A percentile compares a stretch with the other conserved stretches of the same genome.
Conservation (phyloP, 2,797 vertebrate species). For the Xyrichtys novacula region DNA sequence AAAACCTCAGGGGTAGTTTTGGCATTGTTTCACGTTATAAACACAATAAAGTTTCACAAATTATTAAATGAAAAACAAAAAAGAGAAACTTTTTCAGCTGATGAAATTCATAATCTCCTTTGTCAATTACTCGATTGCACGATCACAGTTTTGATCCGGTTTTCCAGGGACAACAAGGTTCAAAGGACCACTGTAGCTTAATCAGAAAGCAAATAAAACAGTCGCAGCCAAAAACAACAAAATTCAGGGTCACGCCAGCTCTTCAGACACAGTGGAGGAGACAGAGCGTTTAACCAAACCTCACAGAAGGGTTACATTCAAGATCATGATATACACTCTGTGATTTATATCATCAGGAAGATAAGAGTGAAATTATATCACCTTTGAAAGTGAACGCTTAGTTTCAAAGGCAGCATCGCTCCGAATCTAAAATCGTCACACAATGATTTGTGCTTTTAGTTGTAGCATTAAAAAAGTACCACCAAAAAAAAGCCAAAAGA, state of each 20-base stretch:
- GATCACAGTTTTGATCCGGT: not conserved
- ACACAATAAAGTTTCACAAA: not conserved
- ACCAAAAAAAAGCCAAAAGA: slow-evolving; percentile 11
- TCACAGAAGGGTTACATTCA: slow-evolving; percentile 19
- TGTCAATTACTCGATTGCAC: slow-evolving; percentile 20
- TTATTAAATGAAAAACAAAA: not conserved
- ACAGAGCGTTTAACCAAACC: not conserved
- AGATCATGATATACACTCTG: not conserved
- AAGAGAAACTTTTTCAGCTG: not conserved
- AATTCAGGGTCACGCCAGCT: slow-evolving; percentile 28
- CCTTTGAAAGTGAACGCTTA: not conserved
- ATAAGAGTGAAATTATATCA: no score
- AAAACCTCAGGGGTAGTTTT: not conserved
- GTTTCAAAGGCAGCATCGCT: not conserved
- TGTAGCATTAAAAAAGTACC: slow-evolving; percentile 39
- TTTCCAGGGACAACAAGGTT: slow-evolving; percentile 40
- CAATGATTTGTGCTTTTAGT: not conserved
- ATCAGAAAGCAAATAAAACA: slow-evolving; percentile 49
- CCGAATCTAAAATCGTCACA: slow-evolving; percentile 6
- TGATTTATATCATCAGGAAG: slow-evolving; percentile 12
- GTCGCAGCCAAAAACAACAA: not conserved
- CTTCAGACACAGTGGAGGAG: not conserved
- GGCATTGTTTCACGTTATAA: no score
- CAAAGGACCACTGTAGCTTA: slow-evolving; percentile 53
- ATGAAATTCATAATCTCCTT: slow-evolving; percentile 1